Base-by-base conservation (phyloP, 2,113 vertebrate species). In the Oryzias celebensis region DNA sequence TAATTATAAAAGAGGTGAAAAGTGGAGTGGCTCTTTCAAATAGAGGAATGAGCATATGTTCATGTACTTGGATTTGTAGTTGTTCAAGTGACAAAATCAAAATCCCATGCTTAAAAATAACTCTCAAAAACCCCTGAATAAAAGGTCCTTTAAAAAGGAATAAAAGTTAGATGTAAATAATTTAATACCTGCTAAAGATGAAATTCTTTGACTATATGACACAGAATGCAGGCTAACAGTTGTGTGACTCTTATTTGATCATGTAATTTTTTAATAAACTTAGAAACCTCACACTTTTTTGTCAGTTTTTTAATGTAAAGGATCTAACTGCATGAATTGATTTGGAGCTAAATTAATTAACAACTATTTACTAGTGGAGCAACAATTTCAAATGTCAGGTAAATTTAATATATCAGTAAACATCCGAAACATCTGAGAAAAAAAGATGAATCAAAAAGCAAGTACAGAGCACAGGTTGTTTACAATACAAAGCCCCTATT, bases 41-140 rank as follows among this genome's bases (percentile, higher is more conserved):
- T 28, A 13, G 45, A 62, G 12, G 18, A 45, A 65, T 50, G 28
- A 55, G 45, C 53, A 54, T 26, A 69, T 54, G 43, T 14, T 58
- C 81, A 84, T 81, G 73, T 79, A 80, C 56, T 71, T 85, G 68
- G 54, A 48, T 55, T 68, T 23, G n/a, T 12, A 49, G 20, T 15
- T 17, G 65, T 63, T 23, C 61, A 42, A n/a, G 50, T 70, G 55
- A 43, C 73, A 74, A 54, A 71, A 13, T 75, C 41, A 71, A 50
- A 28, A 44, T 66, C 17, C 55, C 64, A 73, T 71, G 71, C 68
- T 67, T 63, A 15, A 52, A 62, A 61, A 45, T 71, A 36, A 26
- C 58, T 2, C 13, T 52, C 18, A 58, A 22, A 36, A 26, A 7
- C 55, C 23, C 49, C 24, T 64, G 16, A 14, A 20, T 20, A 2